Conservation (phyloP, 2,797 vertebrate genomes). For the Megaceryle alcyon region DNA sequence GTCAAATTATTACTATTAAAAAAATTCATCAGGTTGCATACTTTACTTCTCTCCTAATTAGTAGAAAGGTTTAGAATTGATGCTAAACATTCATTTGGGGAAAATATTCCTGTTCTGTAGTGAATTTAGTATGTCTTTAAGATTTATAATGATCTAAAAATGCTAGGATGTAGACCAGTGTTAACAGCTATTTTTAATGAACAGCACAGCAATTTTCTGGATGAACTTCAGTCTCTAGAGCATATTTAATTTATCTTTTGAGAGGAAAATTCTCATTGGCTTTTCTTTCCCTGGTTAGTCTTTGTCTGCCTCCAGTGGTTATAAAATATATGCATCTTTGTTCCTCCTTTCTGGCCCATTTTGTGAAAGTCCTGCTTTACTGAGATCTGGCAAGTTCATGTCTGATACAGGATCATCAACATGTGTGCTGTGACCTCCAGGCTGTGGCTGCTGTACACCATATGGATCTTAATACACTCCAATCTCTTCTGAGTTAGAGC, state of each 20-base stretch:
- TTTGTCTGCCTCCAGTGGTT: background rate
- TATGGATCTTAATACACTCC: background rate
- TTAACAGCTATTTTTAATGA: background rate
- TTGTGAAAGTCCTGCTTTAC: background rate
- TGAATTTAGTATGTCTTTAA: background rate
- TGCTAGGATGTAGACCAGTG: background rate
- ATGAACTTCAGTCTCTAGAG: background rate
- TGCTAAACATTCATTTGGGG: background rate
- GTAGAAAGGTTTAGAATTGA: background rate
- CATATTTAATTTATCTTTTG: background rate
- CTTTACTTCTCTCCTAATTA: constrained; percentile 32
- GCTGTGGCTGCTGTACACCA: background rate
- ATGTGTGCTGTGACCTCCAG: background rate
- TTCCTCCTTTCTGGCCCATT: background rate
- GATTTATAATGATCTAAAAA: background rate
- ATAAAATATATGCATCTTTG: background rate
- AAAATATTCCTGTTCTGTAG: background rate
- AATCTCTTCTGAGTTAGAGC: background rate
- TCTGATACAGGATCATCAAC: background rate
- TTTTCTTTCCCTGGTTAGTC: background rate
- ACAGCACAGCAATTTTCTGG: background rate
- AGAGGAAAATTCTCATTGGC: background rate
- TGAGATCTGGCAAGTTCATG: background rate
- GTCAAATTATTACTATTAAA: background rate
- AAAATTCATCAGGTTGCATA: background rate